Evolutionary conservation across 2,113 vertebrate genomes (phyloP).

Genomic region (Oxygymnocypris stewartii): DNA sequence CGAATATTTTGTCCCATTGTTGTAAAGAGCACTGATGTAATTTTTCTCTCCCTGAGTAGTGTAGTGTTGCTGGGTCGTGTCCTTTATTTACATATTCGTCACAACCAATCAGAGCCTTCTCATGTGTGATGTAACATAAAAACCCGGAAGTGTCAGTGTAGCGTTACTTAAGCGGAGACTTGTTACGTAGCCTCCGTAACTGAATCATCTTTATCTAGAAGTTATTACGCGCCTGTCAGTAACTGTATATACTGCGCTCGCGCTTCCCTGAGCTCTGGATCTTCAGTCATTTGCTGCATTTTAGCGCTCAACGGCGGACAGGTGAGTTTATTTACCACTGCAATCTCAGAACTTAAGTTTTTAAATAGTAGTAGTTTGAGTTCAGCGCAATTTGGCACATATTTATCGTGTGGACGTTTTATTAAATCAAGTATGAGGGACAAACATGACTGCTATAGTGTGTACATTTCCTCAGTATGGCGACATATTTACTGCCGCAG

Average conservation of each 20-base stretch:
- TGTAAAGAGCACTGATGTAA: background rate
- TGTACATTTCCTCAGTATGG: no score
- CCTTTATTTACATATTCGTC: background rate
- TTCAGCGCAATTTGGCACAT: background rate
- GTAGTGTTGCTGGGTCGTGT: background rate
- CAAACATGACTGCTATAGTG: background rate
- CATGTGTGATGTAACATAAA: conserved; percentile 1
- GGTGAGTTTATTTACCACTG: background rate
- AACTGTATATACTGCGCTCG: background rate
- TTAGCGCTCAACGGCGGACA: background rate
- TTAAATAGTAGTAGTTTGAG: background rate
- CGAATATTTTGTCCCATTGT: background rate
- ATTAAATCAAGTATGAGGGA: background rate
- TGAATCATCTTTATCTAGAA: background rate
- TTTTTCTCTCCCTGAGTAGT: background rate
- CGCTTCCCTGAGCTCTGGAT: background rate
- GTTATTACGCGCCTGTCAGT: background rate
- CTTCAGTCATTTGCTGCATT: background rate
- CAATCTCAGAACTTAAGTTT: no score
- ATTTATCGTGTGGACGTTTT: background rate
- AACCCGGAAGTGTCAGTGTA: conserved; percentile 29
- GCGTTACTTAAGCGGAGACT: background rate
- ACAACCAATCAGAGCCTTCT: background rate
- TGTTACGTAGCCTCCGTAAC: background rate
- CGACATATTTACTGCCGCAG: background rate